Evolutionary conservation across 2,888 invertebrate species (phyloP), one percentile per base, ranked within the genome.

Genomic region (Liopterus haemorrhoidalis): DNA sequence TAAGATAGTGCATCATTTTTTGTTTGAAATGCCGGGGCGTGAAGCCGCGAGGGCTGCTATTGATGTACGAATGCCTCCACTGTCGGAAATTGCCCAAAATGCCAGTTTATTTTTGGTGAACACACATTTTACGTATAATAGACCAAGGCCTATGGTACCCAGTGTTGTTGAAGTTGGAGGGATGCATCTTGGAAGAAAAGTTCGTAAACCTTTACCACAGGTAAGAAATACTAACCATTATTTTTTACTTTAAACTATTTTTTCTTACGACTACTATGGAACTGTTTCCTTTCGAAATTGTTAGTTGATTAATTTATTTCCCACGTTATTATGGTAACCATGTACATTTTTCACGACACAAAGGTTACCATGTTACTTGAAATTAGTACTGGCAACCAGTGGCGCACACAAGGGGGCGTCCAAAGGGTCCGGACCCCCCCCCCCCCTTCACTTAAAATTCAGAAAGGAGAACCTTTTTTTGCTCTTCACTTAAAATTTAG

Each of bases 151-250:
- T 2, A 44, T 65, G 24, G 65, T 67, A 27, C 70, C 71, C 0
- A 63, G 63, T 6, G 57, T 70, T 9, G 60, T 71, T 3, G 70
- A 72, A 57, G 65, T 72, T 2, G 71, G 70, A 16, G 72, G 72
- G 11, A 61, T 71, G 38, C 70, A 72, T 59, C 57, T 72, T 15
- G n/a, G n/a, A n/a, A n/a, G n/a, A n/a, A 61, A 65, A 41, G 60
- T 64, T 18, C 60, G 9, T 5, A 32, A 40, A 8, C 11, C 36
- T 12, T 39, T 50, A 25, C 53, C 57, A 9, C 12, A 41, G 50
- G 59, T 58, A 49, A 50, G 52, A 11, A n/a, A n/a, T 15, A 35
- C 5, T 35, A 35, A 8, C 6, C 9, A n/a, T 12, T 18, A 11
- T 35, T 14, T 16, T 16, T 35, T 14, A 8, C 14, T 19, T 5